Evolutionary conservation across 2,797 vertebrate species (phyloP), one percentile per base, ranked within the genome.

Genomic region (Muraenolepis orangiensis): DNA sequence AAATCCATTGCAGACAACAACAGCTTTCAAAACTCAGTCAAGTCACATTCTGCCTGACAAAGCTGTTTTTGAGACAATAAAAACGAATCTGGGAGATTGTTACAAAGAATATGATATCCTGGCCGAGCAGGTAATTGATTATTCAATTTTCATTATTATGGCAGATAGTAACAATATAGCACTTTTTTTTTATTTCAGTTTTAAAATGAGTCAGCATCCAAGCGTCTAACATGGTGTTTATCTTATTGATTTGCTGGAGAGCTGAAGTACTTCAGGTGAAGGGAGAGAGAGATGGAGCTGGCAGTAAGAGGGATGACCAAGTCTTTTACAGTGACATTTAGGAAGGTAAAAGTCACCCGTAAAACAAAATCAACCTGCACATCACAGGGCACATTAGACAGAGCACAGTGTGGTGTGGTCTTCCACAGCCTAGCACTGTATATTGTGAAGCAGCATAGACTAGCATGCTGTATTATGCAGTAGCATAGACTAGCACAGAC

Each of bases 181-280:
- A 75, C 75, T 84, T 76, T 77, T 73, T 73, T 70, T 77, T 83
- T 77, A 76, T 72, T 72, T 69, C 76, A 61, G n/a, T 30, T 72
- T 42, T 71, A 77, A 81, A 86, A 84, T 31, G 67, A 85, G 12
- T 76, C 77, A 69, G 69, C 42, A 80, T 78, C 71, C 66, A 71
- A 74, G 51, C 29, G 11, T 86, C 75, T 78, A 78, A 82, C 76
- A 72, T 66, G 68, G 36, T 77, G 82, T 87, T 90, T 87, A 79
- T 84, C 70, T 46, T 40, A 85, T 82, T 73, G 81, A 90, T 86
- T 84, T 77, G 76, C 81, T 86, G 77, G 79, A 84, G 73, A 84
- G 81, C 8, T 72, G 81, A 87, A 78, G 69, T 5, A 66, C 78
- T 75, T 77, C 46, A 66, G 36, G 42, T 66, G 30, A n/a, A 64